Conservation (phyloP, 1,140 invertebrate species). For the Brachionus angularis region DNA sequence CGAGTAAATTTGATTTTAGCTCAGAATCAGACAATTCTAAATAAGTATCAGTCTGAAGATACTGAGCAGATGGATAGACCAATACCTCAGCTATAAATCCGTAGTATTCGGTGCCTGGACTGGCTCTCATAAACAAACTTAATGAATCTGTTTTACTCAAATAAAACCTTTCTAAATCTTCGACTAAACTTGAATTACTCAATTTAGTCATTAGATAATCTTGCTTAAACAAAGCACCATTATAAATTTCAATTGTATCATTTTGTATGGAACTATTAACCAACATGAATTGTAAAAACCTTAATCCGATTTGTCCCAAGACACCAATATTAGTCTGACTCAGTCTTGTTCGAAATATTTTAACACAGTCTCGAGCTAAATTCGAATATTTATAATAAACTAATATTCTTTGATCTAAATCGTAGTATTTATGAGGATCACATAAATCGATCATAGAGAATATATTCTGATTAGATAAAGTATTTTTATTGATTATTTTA, state of each 20-base stretch:
- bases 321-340: slow-evolving; percentile 48
- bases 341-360: slow-evolving; percentile 69
- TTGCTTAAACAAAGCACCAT: slow-evolving; percentile 85
- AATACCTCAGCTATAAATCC: slow-evolving; percentile 97
- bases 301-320: slow-evolving; percentile 33
- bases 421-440: slow-evolving; percentile 38
- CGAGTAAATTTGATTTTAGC: slow-evolving; percentile 76
- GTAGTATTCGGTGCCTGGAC: slow-evolving; percentile 81
- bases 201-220: slow-evolving; percentile 69
- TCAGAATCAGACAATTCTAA: slow-evolving; percentile 78
- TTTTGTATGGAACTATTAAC: slow-evolving; percentile 65
- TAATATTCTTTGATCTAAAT: slow-evolving; percentile 65
- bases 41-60: slow-evolving; percentile 78
- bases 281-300: slow-evolving; percentile 45
- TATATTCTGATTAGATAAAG: neutral
- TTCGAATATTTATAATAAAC: slow-evolving; percentile 97
- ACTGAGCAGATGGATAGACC: slow-evolving; percentile 67
- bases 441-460: slow-evolving; percentile 34
- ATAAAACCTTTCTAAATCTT: slow-evolving; percentile 33
- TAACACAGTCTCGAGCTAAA: slow-evolving; percentile 89
- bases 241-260: slow-evolving; percentile 80
- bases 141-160: slow-evolving; percentile 33
- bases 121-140: slow-evolving; percentile 85
- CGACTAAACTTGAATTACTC: slow-evolving; percentile 45
- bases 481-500: slow-evolving; percentile 11